phyloP scores from a whole-genome alignment of 2,888 invertebrate genomes.

The Bugula neritina region DNA sequence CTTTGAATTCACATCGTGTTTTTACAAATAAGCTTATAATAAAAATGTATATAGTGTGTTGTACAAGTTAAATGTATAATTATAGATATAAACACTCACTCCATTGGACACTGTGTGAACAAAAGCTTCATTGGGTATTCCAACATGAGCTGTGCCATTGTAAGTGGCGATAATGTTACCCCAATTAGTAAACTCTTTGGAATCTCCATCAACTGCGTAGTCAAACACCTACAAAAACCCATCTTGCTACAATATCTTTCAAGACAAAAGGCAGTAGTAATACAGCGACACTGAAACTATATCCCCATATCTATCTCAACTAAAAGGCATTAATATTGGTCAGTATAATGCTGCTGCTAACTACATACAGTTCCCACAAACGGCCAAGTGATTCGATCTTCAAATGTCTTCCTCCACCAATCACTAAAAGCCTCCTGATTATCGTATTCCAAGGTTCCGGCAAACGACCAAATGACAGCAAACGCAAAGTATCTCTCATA shows the following conservation, averaged over 20 bases:
- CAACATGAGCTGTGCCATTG: slow-evolving; percentile 43
- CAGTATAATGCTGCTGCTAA: neutral
- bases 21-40: too few species aligned
- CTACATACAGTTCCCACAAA: slow-evolving; percentile 44
- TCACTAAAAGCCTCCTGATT: slow-evolving; percentile 43
- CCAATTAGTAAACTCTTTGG: slow-evolving; percentile 47
- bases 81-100: slow-evolving; percentile 35
- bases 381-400: slow-evolving; percentile 43
- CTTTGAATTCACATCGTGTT: too few species aligned
- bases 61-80: too few species aligned
- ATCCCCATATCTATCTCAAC: too few species aligned
- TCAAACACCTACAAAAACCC: slow-evolving; percentile 45
- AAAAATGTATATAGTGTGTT: too few species aligned
- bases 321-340: too few species aligned
- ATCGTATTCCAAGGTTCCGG: slow-evolving; percentile 43
- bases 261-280: too few species aligned
- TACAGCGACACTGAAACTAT: neutral
- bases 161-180: slow-evolving; percentile 46
- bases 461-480: slow-evolving; percentile 50
- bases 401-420: slow-evolving; percentile 49
- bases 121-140: slow-evolving; percentile 49
- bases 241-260: neutral
- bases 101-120: slow-evolving; percentile 48
- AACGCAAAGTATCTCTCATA: slow-evolving; percentile 50
- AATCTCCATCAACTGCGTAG: slow-evolving; percentile 48